These are phyloP conservation scores for Erebia ligea DNA, from an alignment of 2,888 invertebrate genomes.

Conservation along the genomic window DNA sequence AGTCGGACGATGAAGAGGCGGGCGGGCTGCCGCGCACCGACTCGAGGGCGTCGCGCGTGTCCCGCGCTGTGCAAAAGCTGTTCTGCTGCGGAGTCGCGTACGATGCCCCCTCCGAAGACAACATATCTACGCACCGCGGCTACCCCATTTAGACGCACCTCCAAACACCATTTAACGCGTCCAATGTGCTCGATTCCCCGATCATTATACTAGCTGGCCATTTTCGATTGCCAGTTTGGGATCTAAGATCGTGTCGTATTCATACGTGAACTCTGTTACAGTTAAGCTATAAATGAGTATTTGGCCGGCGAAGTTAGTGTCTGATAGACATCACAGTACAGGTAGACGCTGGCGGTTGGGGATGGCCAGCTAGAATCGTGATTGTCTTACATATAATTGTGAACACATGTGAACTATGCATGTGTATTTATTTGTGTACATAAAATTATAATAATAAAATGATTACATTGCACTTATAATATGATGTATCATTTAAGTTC, in stretches of 20 bases:
- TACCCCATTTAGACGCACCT: slow-evolving; percentile 51
- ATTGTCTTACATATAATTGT: slow-evolving; percentile 45
- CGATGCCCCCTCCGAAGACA: slow-evolving; percentile 67
- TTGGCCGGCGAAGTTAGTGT: neutral
- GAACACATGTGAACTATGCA: slow-evolving; percentile 52
- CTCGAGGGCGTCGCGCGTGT: slow-evolving; percentile 62
- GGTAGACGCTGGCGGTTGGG: slow-evolving; percentile 42
- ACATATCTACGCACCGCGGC: slow-evolving; percentile 49
- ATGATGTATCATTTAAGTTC: neutral
- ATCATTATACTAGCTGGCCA: slow-evolving; percentile 57
- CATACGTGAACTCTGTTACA: slow-evolving; percentile 16
- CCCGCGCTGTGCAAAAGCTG: slow-evolving; percentile 67
- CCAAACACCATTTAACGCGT: slow-evolving; percentile 17
- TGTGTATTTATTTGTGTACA: slow-evolving; percentile 61
- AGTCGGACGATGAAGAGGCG: slow-evolving; percentile 73
- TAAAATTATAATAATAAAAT: slow-evolving; percentile 58
- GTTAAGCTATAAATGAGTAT: slow-evolving; percentile 28
- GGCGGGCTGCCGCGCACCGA: slow-evolving; percentile 77
- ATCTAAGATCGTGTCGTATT: slow-evolving; percentile 22
- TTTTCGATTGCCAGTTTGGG: slow-evolving; percentile 46
- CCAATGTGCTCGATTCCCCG: slow-evolving; percentile 38
- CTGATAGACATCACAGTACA: neutral
- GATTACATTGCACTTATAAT: slow-evolving; percentile 28
- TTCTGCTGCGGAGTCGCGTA: slow-evolving; percentile 71
- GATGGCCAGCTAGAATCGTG: slow-evolving; percentile 58